Conservation (phyloP, 1,140 invertebrate species). For the Sycophila sp. region DNA sequence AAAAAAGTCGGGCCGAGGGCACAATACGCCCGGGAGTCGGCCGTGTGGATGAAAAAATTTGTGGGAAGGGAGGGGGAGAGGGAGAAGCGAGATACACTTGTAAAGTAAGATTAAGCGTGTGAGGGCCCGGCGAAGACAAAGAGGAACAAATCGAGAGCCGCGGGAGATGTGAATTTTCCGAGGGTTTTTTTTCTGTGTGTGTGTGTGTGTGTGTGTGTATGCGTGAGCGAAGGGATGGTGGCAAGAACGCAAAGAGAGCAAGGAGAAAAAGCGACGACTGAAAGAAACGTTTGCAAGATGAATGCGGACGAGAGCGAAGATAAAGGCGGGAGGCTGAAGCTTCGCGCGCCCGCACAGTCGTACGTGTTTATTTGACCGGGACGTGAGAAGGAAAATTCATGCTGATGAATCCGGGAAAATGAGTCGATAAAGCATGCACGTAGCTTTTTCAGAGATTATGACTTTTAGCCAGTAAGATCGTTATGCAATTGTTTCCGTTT, state of each 20-base stretch:
- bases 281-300: constrained; percentile 9
- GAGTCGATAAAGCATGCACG: too few species aligned
- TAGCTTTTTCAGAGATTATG: too few species aligned
- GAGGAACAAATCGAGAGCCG: background rate
- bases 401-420: too few species aligned
- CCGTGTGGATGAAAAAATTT: too few species aligned
- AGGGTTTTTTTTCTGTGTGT: background rate
- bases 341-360: background rate
- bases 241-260: background rate
- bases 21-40: too few species aligned
- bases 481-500: too few species aligned
- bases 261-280: background rate
- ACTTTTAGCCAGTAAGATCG: too few species aligned
- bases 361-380: background rate
- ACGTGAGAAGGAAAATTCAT: too few species aligned
- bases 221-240: background rate
- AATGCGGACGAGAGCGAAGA: background rate
- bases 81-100: background rate
- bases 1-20: too few species aligned
- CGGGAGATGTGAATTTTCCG: background rate
- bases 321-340: background rate
- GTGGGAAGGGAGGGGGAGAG: too few species aligned
- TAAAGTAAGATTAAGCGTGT: background rate
- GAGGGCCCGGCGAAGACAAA: background rate
- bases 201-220: background rate